These are phyloP conservation scores for Tribolium freemani DNA, from an alignment of 2,888 invertebrate species.

Conservation along the genomic window DNA sequence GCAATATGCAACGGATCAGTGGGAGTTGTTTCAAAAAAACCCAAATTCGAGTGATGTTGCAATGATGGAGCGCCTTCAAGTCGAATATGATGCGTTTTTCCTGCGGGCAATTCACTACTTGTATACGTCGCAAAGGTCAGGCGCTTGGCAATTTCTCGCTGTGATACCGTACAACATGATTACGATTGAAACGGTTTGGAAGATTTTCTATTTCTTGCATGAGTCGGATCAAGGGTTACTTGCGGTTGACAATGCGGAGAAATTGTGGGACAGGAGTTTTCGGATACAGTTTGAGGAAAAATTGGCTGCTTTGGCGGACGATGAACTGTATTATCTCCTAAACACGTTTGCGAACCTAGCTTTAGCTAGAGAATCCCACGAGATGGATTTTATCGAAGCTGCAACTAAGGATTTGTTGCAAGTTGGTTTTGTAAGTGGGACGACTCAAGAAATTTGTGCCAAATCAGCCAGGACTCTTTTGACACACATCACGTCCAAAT, in stretches of 20 bases:
- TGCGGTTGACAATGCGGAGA: conserved; percentile 59
- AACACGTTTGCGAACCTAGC: conserved; percentile 88
- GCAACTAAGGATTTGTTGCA: conserved; percentile 80
- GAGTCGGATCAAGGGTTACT: conserved; percentile 69
- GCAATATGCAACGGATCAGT: conserved; percentile 81
- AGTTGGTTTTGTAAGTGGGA: conserved; percentile 80
- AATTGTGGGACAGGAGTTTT: conserved; percentile 69
- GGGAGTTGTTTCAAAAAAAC: conserved; percentile 71
- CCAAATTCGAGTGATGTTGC: conserved; percentile 67
- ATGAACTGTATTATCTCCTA: conserved; percentile 82
- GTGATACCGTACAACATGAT: conserved; percentile 79
- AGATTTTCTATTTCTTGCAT: conserved; percentile 76
- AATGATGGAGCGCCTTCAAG: conserved; percentile 73
- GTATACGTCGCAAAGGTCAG: conserved; percentile 79
- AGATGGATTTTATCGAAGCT: conserved; percentile 76
- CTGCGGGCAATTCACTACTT: conserved; percentile 78
- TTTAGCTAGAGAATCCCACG: conserved; percentile 73
- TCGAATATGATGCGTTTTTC: conserved; percentile 83
- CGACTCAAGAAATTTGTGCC: conserved; percentile 80
- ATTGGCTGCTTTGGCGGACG: conserved; percentile 75
- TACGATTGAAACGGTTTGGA: conserved; percentile 74
- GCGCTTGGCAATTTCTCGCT: conserved; percentile 87
- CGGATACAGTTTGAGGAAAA: conserved; percentile 76
- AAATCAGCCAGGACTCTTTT: conserved; percentile 82
- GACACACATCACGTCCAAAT: conserved; percentile 77